These are phyloP conservation scores for Drosophila melanica DNA, from an alignment of 1,140 invertebrate species.

Conservation along the genomic window DNA sequence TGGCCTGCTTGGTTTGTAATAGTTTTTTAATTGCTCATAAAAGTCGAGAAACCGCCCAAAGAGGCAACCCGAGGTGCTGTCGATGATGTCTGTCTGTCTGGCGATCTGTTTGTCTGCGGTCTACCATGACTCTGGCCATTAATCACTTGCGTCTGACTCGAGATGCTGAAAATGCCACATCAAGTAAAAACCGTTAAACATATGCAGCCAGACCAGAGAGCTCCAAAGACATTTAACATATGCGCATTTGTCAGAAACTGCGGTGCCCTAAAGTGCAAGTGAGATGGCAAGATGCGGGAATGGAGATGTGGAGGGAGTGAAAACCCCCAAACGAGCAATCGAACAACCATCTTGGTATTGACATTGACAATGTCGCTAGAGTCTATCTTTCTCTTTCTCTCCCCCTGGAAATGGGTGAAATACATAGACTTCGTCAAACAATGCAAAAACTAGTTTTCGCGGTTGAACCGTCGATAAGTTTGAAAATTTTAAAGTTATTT, in stretches of 20 bases:
- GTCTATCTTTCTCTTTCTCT: not conserved
- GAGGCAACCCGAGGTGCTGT: not conserved
- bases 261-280: slow-evolving; percentile 10
- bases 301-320: slow-evolving; percentile 1
- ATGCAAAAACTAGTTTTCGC: not conserved
- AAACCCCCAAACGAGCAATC: slow-evolving; percentile 19
- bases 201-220: slow-evolving; percentile 58
- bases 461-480: not conserved
- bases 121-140: slow-evolving; percentile 46
- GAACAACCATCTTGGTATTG: slow-evolving; percentile 61
- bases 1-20: slow-evolving; percentile 35
- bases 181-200: slow-evolving; percentile 66
- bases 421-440: not conserved
- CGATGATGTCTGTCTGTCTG: not conserved
- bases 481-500: not conserved
- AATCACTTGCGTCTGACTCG: slow-evolving; percentile 54
- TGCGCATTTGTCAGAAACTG: slow-evolving; percentile 58
- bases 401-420: not conserved
- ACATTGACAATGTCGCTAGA: slow-evolving; percentile 72
- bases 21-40: slow-evolving; percentile 78
- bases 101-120: slow-evolving; percentile 26
- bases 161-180: slow-evolving; percentile 49
- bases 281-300: not conserved
- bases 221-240: slow-evolving; percentile 58
- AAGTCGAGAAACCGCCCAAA: slow-evolving; percentile 38